These are phyloP conservation scores for Xiphorhynchus erythropygius DNA, from an alignment of 2,797 vertebrate genomes.

Conservation along the genomic window DNA sequence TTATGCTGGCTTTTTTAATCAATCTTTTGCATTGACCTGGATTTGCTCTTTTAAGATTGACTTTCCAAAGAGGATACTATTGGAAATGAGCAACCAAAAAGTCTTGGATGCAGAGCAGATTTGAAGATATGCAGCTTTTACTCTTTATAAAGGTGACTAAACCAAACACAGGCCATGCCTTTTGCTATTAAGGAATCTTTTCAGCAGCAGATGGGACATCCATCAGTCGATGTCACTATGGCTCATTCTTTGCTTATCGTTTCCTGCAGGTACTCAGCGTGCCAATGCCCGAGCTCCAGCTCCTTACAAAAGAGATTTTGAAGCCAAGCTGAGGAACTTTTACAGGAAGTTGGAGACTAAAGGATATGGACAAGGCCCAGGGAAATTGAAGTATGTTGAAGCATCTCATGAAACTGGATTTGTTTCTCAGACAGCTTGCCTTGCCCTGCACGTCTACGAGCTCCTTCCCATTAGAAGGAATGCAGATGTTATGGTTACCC, in stretches of 20 bases:
- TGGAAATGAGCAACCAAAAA: background rate
- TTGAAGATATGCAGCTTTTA: background rate
- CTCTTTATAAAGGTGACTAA: background rate
- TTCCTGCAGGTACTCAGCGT: conserved; percentile 88
- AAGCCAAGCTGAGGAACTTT: conserved; percentile 97
- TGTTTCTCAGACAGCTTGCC: background rate
- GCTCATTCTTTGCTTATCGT: background rate
- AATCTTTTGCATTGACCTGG: background rate
- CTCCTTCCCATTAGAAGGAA: background rate
- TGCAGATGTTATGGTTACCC: background rate
- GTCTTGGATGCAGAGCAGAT: background rate
- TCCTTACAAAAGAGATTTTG: conserved; percentile 96
- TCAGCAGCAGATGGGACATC: background rate
- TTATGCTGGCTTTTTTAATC: background rate
- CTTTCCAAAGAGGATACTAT: background rate
- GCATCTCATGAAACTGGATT: background rate
- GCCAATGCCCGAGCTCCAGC: conserved; percentile 95
- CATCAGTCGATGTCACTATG: background rate
- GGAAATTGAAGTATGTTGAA: conserved; percentile 92
- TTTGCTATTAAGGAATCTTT: background rate
- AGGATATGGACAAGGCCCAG: conserved; percentile 96
- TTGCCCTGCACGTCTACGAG: background rate
- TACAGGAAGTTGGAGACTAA: conserved; percentile 97
- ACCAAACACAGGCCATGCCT: background rate
- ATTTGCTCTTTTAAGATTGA: background rate